Percentiles rank a stretch among this genome's conserved stretches.
Evolutionary conservation across 2,113 vertebrate genomes (phyloP).

Genomic region (Microcebus tavaratra): DNA sequence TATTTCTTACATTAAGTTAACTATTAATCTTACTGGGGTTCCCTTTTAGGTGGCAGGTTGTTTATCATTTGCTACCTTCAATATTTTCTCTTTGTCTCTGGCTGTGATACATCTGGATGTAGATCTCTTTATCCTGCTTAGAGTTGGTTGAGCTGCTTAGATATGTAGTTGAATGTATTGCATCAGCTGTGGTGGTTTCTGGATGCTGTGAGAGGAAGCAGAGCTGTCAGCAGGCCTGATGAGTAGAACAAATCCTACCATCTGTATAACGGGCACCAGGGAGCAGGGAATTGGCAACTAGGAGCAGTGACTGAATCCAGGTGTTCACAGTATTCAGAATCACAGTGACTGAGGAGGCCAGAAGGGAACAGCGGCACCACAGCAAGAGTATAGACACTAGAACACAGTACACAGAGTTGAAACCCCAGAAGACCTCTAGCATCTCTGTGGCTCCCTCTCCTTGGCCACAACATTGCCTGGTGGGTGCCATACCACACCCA

Average conservation of each 20-base stretch:
- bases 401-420: not conserved
- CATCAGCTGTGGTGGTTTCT: not conserved
- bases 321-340: not conserved
- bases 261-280: not conserved
- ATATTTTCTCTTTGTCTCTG: not conserved
- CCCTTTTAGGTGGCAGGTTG: not conserved
- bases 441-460: not conserved
- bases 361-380: accelerated
- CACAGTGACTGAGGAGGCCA: too few species aligned
- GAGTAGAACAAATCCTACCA: not conserved
- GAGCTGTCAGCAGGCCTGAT: not conserved
- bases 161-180: not conserved
- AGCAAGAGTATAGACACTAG: not conserved
- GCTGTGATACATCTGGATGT: not conserved
- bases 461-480: accelerated
- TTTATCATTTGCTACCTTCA: not conserved
- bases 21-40: not conserved
- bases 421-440: not conserved
- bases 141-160: not conserved
- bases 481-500: not conserved
- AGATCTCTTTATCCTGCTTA: not conserved
- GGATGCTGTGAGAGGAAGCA: not conserved
- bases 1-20: not conserved
- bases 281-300: not conserved
- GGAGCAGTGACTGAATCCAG: accelerated